Conservation (phyloP, 1,140 invertebrate species). For the Brevipalpus yothersi region DNA sequence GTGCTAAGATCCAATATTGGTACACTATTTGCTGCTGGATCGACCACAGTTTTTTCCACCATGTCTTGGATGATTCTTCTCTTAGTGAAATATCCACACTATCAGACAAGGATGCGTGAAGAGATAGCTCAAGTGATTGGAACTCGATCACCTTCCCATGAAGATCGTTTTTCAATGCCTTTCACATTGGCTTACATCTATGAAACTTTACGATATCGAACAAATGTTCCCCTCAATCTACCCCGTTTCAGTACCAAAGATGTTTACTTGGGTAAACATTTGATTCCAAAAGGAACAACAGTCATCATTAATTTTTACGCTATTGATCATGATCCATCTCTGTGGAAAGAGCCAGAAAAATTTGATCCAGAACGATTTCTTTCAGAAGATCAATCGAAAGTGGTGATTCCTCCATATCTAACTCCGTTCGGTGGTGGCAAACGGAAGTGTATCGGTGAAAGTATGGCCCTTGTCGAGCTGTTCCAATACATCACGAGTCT, state of each 20-base stretch:
- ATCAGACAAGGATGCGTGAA: conserved; percentile 12
- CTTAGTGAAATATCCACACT: conserved; percentile 10
- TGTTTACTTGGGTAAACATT: background rate
- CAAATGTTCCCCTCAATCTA: conserved; percentile 11
- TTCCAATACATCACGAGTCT: conserved; percentile 11
- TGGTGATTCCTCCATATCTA: no score
- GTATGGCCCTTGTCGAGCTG: conserved; percentile 9
- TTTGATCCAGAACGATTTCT: conserved; percentile 28
- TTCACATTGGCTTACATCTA: conserved; percentile 13
- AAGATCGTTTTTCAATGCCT: conserved; percentile 11
- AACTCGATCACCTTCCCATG: conserved; percentile 5
- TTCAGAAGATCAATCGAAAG: background rate
- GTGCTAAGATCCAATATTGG: conserved; percentile 7
- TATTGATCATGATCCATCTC: conserved; percentile 34
- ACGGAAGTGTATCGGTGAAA: conserved; percentile 10
- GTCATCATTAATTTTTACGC: conserved; percentile 34
- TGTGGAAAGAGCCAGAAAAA: conserved; percentile 39
- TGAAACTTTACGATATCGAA: conserved; percentile 12
- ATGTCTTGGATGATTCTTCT: conserved; percentile 12
- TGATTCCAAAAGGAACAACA: background rate
- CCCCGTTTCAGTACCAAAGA: conserved; percentile 5
- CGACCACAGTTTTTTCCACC: conserved; percentile 13
- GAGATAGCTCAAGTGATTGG: conserved; percentile 15
- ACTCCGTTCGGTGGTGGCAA: conserved; percentile 1
- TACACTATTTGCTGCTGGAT: conserved; percentile 14